These are phyloP conservation scores for Ctenochaetus hawaiiensis DNA, from an alignment of 2,797 vertebrate species.

Conservation along the genomic window DNA sequence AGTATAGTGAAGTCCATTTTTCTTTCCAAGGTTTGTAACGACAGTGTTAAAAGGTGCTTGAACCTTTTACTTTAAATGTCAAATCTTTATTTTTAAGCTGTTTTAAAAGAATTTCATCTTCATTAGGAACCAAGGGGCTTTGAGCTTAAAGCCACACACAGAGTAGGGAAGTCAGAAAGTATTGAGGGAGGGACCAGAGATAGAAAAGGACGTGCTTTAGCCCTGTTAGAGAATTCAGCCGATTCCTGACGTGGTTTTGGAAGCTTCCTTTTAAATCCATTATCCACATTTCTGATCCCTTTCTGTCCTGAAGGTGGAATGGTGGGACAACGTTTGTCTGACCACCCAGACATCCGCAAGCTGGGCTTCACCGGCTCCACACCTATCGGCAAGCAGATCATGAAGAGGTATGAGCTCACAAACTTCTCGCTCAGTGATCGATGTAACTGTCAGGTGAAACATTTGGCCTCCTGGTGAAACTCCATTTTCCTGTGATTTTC, in stretches of 20 bases:
- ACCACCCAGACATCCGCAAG: constrained; percentile 95
- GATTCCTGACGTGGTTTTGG: background rate
- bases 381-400: constrained; percentile 94
- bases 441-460: accelerated
- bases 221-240: background rate
- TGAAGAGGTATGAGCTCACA: constrained; percentile 89
- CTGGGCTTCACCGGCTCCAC: constrained; percentile 98
- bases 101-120: background rate
- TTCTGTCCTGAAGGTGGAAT: constrained; percentile 84
- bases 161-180: background rate
- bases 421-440: background rate
- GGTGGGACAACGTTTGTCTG: constrained; percentile 93
- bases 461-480: background rate
- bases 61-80: background rate
- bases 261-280: background rate
- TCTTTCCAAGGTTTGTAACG: background rate
- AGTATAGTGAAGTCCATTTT: background rate
- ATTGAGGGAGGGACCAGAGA: no score
- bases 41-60: background rate
- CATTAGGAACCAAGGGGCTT: background rate
- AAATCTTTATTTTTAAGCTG: background rate
- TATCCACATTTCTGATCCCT: no score
- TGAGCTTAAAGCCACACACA: background rate
- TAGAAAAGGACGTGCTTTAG: background rate
- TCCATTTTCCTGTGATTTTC: constrained; percentile 9